A percentile compares a stretch with the other conserved stretches of the same genome.
phyloP scores from a whole-genome alignment of 2,888 invertebrate species.

The Tachina lurida region DNA sequence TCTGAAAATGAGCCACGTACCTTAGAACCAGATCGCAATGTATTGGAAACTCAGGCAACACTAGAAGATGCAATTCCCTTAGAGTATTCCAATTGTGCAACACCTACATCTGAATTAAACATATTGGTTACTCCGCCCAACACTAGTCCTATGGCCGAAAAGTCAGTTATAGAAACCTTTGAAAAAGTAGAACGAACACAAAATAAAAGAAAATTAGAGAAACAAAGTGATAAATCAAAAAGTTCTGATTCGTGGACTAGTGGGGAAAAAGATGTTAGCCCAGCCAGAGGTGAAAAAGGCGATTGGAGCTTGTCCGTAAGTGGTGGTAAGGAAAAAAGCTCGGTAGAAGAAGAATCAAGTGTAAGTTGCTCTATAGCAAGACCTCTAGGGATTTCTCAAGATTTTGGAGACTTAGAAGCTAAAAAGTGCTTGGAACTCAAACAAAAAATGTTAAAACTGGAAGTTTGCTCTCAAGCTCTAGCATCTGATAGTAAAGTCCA shows the following conservation, averaged over 20 bases:
- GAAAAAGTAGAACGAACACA: conserved; percentile 75
- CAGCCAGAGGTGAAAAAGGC: conserved; percentile 83
- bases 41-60: conserved; percentile 85
- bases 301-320: conserved; percentile 83
- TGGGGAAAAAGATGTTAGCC: conserved; percentile 88
- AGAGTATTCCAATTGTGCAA: conserved; percentile 83
- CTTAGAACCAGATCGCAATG: conserved; percentile 81
- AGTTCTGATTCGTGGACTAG: conserved; percentile 93
- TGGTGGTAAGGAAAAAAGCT: conserved; percentile 85
- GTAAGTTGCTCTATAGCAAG: conserved; percentile 91
- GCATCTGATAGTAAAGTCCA: conserved; percentile 81
- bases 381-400: conserved; percentile 90
- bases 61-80: conserved; percentile 86
- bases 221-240: conserved; percentile 85
- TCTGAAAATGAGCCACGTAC: conserved; percentile 84
- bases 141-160: conserved; percentile 85
- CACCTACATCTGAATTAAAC: conserved; percentile 82
- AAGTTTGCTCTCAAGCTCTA: conserved; percentile 83
- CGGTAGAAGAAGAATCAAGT: conserved; percentile 89
- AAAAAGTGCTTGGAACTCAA: conserved; percentile 84
- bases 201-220: conserved; percentile 87
- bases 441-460: conserved; percentile 86
- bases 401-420: conserved; percentile 86
- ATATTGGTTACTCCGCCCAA: conserved; percentile 86
- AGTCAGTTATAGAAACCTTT: conserved; percentile 80